phyloP scores from a whole-genome alignment of 2,888 invertebrate genomes.

The Ischnura elegans region DNA sequence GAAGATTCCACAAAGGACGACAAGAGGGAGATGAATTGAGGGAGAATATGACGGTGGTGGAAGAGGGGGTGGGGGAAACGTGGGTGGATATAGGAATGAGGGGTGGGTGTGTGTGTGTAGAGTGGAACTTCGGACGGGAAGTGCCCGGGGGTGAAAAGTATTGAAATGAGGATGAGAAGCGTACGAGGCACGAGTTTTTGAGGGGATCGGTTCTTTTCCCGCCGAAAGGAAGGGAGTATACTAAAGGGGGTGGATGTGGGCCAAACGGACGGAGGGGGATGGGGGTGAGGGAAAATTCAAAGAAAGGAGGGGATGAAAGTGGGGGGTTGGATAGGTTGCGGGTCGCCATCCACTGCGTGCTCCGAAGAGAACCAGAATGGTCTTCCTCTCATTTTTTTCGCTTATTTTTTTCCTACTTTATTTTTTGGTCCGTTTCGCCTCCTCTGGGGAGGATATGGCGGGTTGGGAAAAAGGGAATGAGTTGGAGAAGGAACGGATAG shows the following conservation, averaged over 20 bases:
- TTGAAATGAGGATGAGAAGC: slow-evolving; percentile 37
- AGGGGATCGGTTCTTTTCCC: not conserved
- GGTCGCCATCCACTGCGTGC: not conserved
- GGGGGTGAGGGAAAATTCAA: not conserved
- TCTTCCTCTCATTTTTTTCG: too few species aligned
- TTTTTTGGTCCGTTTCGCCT: too few species aligned
- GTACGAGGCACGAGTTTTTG: not conserved
- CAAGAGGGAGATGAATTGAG: slow-evolving; percentile 57
- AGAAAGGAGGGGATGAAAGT: not conserved
- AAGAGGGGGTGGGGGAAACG: not conserved
- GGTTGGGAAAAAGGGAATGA: too few species aligned
- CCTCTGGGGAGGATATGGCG: too few species aligned
- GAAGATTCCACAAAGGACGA: slow-evolving; percentile 63
- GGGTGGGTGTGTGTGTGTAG: not conserved
- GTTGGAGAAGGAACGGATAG: too few species aligned
- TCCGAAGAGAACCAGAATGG: too few species aligned
- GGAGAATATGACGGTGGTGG: not conserved
- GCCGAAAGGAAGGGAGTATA: not conserved
- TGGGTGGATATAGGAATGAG: not conserved
- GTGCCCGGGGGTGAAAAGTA: slow-evolving; percentile 50
- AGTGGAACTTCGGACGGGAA: slow-evolving; percentile 32
- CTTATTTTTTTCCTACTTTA: too few species aligned
- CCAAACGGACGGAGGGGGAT: not conserved
- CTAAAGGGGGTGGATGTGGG: too few species aligned
- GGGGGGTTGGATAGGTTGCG: not conserved